phyloP scores from a whole-genome alignment of 2,888 invertebrate genomes.

The Ichneumoninae sp. region DNA sequence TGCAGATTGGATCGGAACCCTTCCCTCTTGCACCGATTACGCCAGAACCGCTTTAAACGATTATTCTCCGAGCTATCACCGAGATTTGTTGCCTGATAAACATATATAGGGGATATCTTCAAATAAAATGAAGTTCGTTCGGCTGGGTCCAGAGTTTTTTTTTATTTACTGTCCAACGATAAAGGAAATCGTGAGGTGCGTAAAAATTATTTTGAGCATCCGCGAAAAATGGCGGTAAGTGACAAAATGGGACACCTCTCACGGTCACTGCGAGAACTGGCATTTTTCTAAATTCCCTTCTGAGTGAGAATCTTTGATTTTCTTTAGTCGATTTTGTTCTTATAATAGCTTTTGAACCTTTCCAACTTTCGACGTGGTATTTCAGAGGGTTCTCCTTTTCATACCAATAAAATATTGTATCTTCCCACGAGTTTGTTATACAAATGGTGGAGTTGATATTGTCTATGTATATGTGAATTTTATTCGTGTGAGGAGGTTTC shows the following conservation, averaged over 20 bases:
- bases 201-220: background rate
- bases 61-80: background rate
- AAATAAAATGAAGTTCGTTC: background rate
- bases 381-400: slow-evolving; percentile 5
- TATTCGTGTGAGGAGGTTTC: background rate
- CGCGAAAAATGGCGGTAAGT: no score
- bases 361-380: background rate
- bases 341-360: slow-evolving; percentile 29
- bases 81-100: background rate
- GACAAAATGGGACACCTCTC: no score
- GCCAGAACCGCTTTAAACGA: slow-evolving; percentile 14
- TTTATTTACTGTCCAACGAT: background rate
- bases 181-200: background rate
- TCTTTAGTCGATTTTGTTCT: background rate
- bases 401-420: slow-evolving; percentile 20
- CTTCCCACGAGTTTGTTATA: slow-evolving; percentile 28
- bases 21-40: slow-evolving; percentile 6
- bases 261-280: no score
- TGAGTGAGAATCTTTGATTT: background rate
- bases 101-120: background rate
- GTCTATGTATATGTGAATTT: background rate
- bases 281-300: background rate
- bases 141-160: background rate
- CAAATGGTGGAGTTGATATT: background rate
- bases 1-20: slow-evolving; percentile 43